Evolutionary conservation across 1,140 invertebrate genomes (phyloP).

Genomic region (Macrosteles quadrilineatus): DNA sequence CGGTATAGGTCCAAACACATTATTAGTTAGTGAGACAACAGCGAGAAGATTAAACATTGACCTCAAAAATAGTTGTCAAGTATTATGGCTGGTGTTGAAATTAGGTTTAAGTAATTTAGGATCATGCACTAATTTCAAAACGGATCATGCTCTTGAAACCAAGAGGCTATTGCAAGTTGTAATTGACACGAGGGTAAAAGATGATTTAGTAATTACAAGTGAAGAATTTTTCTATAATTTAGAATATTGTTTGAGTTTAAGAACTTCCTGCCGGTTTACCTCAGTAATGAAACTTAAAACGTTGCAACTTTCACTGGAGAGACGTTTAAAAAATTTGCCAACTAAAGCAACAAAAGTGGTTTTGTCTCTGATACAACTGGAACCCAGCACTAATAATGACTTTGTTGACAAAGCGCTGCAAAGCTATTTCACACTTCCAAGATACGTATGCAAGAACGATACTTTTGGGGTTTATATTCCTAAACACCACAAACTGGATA

Average conservation of each 20-base stretch:
- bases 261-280: no score
- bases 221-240: conserved; percentile 6
- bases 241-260: not conserved
- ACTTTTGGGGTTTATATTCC: conserved; percentile 17
- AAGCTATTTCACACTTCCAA: conserved; percentile 29
- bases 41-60: no score
- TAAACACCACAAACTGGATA: conserved; percentile 12
- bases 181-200: not conserved
- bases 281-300: no score
- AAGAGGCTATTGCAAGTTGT: conserved; percentile 4
- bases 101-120: no score
- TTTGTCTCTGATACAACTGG: not conserved
- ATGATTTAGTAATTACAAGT: not conserved
- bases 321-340: not conserved
- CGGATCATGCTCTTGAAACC: no score
- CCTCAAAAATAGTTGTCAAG: no score
- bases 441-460: conserved; percentile 29
- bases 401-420: conserved; percentile 1
- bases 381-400: not conserved
- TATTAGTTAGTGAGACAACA: no score
- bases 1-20: no score
- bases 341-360: not conserved
- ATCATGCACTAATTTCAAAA: no score
- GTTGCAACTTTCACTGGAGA: no score
- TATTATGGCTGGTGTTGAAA: no score